Conservation (phyloP, 1,140 invertebrate genomes). For the Drosophila melanogaster region DNA sequence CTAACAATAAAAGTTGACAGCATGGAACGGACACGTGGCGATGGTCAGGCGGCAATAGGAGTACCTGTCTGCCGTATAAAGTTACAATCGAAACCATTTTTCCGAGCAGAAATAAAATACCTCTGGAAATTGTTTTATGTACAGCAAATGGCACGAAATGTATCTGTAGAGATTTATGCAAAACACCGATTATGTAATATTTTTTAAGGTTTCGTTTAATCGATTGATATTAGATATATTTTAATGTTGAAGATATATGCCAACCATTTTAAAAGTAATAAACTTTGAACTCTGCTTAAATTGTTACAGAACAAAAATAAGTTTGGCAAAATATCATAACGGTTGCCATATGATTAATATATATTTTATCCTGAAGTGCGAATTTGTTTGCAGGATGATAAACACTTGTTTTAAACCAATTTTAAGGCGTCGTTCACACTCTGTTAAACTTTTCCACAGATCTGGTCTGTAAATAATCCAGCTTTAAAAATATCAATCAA, state of each 20-base stretch:
- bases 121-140: neutral
- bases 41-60: slow-evolving; percentile 8
- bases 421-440: neutral
- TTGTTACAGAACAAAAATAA: no score
- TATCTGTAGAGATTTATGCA: no score
- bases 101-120: neutral
- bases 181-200: no score
- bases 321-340: no score
- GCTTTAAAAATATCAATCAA: slow-evolving; percentile 35
- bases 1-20: slow-evolving; percentile 46
- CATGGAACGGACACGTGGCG: slow-evolving; percentile 23
- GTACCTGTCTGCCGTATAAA: slow-evolving; percentile 2
- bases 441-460: neutral
- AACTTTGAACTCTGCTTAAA: no score
- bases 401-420: neutral
- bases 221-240: no score
- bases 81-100: neutral
- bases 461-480: slow-evolving; percentile 14
- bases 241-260: no score
- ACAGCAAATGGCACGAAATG: no score
- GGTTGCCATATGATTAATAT: no score
- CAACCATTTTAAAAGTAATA: no score
- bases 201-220: no score
- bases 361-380: no score
- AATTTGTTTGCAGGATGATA: neutral